Base-by-base conservation (phyloP, 2,113 vertebrate species). In the Actenoides lindsayi region DNA sequence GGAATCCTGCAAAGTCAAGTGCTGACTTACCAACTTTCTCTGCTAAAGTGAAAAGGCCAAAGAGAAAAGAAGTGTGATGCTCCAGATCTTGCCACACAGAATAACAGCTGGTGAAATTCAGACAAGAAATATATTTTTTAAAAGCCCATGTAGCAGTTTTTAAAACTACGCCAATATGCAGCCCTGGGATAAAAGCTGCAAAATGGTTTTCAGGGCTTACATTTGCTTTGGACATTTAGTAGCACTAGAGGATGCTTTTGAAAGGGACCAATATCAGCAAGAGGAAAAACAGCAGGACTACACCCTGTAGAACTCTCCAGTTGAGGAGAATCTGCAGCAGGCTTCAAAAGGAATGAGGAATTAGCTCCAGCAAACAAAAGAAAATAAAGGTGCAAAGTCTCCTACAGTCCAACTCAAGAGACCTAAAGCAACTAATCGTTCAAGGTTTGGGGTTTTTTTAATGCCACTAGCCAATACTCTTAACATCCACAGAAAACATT, bases 1-100 rank as follows among this genome's bases (percentile, higher is more conserved):
- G 42, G 60, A 82, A 91, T 74, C 93, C 30, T 90, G 71, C 25
- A 28, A 95, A 76, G 89, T 79, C 7, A 1, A 84, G 90, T 65
- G 87, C 75, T 85, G 83, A 91, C 46, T 50, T 57, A 90, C 2
- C 57, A 94, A 54, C 60, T 93, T 78, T 39, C 63, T 75, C 25
- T 81, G 54, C 33, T 85, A 67, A 37, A 91, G 85, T 77, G 57
- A 94, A 86, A 67, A 88, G 83, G 69, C 75, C 41, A 96, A 95
- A 65, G 37, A 15, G 56, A 48, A 87, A 78, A 46, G n/a, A 70
- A 90, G 9, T 1, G 11, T 30, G 28, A 6, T 15, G 4, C 30
- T 90, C 48, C 60, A 90, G 37, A 80, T 63, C 56, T 31, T 77
- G 50, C 35, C 50, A 62, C 48, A 54, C n/a, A 65, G 28, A 85